Conservation (phyloP, 1,140 invertebrate species). For the Ceratitis capitata region DNA sequence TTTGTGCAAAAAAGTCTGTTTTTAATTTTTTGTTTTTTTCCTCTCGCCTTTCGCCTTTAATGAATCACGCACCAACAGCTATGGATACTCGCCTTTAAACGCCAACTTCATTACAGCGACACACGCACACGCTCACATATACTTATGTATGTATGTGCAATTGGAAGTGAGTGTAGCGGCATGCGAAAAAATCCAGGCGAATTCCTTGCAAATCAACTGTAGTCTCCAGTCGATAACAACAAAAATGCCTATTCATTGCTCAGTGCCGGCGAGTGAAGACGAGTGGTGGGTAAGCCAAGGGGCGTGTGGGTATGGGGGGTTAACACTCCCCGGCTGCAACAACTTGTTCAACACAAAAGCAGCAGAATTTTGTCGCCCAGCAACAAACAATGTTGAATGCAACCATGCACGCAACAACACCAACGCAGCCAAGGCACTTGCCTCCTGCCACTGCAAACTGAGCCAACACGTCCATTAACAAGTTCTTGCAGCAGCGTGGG, state of each 20-base stretch:
- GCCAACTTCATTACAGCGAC: conserved; percentile 21
- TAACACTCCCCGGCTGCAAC: not conserved
- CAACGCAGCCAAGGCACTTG: not conserved
- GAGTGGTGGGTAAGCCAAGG: not conserved
- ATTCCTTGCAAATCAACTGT: conserved; percentile 31
- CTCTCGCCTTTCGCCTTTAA: not conserved
- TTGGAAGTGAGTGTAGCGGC: not conserved
- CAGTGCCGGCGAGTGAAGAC: not conserved
- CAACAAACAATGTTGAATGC: conserved; percentile 22
- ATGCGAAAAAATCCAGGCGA: conserved; percentile 8
- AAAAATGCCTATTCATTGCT: not conserved
- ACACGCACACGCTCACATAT: not conserved
- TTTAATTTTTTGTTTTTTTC: not conserved
- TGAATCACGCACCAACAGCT: conserved; percentile 34
- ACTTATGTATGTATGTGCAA: not conserved
- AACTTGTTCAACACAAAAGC: not conserved
- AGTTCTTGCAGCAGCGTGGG: not conserved
- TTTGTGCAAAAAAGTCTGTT: no score
- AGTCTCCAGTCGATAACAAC: conserved; percentile 5
- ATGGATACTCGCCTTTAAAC: conserved; percentile 31
- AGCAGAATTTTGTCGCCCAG: conserved; percentile 22
- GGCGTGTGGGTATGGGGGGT: no score
- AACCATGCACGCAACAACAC: not conserved
- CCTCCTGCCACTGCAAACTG: conserved; percentile 2
- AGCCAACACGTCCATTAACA: conserved; percentile 26